Base-by-base conservation (phyloP, 1,140 invertebrate species). In the Meteorus sp. region DNA sequence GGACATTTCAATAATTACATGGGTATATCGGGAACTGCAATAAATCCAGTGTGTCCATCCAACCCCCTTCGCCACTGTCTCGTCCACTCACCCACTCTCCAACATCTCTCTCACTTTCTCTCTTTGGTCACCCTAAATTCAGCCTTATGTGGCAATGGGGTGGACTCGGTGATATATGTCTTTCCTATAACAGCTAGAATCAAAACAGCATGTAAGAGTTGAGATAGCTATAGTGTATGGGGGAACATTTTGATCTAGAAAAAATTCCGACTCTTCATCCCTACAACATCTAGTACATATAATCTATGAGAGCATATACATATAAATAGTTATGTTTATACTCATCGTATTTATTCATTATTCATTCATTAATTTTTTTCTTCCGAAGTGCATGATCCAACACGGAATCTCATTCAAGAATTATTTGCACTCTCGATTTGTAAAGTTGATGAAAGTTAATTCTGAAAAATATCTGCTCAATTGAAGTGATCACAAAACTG, bases 151-250 rank as follows among this genome's bases (percentile, higher is more conserved):
- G 35, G 59, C 67, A 68, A 68, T 67, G 56, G 71, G 68, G 64
- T 69, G 63, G 64, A 70, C 61, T 61, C 31, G n/a, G 71, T 74
- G 72, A 74, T 73, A 71, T 73, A 74, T 71, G 71, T 68, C 67
- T 73, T 73, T 66, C 62, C 72, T 71, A 73, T 74, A 74, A 71
- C 69, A 73, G 57, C 67, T 65, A 68, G 72, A 74, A 73, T 73
- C 72, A 74, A 74, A 74, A 74, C 71, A 74, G 56, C 61, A 63
- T 59, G 48, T 59, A 59, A 59, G 56, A 52, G 39, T 20, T 41
- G 9, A n/a, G 13, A 29, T n/a, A 19, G 7, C n/a, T 9, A 19
- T 7, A 31, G n/a, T n/a, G n/a, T n/a, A n/a, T n/a, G 33, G 45
- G 53, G 45, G 39, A 33, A 35, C 48, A 33, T 33, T 51, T 45